phyloP scores from a whole-genome alignment of 2,888 invertebrate species.

The Ichneumoninae sp. region DNA sequence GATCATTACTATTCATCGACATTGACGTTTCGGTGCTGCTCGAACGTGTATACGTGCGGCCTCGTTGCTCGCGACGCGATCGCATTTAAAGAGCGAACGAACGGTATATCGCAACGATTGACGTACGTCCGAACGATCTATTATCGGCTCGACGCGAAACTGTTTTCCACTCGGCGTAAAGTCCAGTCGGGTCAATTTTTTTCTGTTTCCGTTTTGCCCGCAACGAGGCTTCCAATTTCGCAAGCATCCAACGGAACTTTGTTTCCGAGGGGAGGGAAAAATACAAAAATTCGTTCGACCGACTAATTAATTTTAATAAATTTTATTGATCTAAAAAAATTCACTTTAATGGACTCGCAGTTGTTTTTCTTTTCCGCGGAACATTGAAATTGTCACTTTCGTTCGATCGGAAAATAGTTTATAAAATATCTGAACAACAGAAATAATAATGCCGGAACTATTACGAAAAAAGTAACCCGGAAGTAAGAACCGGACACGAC shows the following conservation, averaged over 20 bases:
- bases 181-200: neutral
- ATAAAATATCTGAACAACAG: neutral
- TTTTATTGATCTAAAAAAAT: too few relatives aligned
- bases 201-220: too few relatives aligned
- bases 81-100: slow-evolving; percentile 64
- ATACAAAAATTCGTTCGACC: too few relatives aligned
- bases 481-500: slow-evolving; percentile 65
- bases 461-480: slow-evolving; percentile 63
- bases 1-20: slow-evolving; percentile 68
- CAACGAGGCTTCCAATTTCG: neutral
- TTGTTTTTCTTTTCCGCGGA: neutral
- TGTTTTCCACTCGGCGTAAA: neutral
- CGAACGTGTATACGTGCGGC: slow-evolving; percentile 64
- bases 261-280: too few relatives aligned
- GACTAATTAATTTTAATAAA: too few relatives aligned
- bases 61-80: slow-evolving; percentile 62
- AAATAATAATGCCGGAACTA: slow-evolving; percentile 22
- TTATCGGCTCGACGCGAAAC: neutral
- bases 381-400: neutral
- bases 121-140: slow-evolving; percentile 16
- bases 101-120: slow-evolving; percentile 59
- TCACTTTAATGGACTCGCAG: too few relatives aligned
- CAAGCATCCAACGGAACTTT: neutral
- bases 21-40: slow-evolving; percentile 56
- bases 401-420: neutral